These are phyloP conservation scores for Brachypteracias leptosomus DNA, from an alignment of 2,113 vertebrate genomes.

Conservation along the genomic window DNA sequence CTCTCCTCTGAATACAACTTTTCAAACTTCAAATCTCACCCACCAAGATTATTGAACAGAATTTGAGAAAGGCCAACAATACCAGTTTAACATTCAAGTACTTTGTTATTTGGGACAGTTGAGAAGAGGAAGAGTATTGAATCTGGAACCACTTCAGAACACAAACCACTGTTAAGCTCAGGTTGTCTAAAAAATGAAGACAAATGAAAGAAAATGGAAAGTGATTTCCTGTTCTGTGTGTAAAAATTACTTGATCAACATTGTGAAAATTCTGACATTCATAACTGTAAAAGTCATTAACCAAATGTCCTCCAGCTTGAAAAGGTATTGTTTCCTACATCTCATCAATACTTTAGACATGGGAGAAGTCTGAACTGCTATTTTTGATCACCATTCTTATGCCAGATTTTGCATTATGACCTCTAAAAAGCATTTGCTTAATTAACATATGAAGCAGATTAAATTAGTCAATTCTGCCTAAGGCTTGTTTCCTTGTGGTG, in stretches of 20 bases:
- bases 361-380: background rate
- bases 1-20: background rate
- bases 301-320: background rate
- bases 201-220: slow-evolving; percentile 34
- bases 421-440: background rate
- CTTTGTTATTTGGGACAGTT: background rate
- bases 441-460: background rate
- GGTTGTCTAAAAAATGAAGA: slow-evolving; percentile 32
- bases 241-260: background rate
- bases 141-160: background rate
- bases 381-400: background rate
- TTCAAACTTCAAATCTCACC: background rate
- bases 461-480: background rate
- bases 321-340: background rate
- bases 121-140: background rate
- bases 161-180: background rate
- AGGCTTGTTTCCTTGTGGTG: background rate
- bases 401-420: background rate
- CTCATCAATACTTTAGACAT: background rate
- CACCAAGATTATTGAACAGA: background rate
- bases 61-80: background rate
- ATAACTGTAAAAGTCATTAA: slow-evolving; percentile 17
- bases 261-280: background rate
- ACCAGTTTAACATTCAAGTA: background rate
- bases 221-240: slow-evolving; percentile 7